Evolutionary conservation across 2,113 vertebrate genomes (phyloP).

Genomic region (Perognathus longimembris): DNA sequence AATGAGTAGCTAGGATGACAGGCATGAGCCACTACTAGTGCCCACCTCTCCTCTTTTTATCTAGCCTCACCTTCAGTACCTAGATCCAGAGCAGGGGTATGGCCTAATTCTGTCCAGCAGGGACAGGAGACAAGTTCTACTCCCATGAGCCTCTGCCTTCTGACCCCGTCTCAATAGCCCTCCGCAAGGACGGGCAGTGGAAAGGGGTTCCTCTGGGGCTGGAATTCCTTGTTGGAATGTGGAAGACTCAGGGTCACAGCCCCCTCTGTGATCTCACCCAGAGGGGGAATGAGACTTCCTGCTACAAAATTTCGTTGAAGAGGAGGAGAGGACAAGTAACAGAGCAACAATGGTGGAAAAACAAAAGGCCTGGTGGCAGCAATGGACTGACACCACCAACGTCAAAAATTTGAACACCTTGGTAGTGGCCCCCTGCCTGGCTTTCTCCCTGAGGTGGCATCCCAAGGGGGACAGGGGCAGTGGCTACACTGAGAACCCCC

Average conservation of each 20-base stretch:
- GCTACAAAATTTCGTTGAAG: constrained; percentile 31
- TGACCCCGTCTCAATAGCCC: background rate
- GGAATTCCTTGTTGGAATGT: constrained; percentile 62
- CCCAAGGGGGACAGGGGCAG: background rate
- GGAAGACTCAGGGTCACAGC: constrained; percentile 51
- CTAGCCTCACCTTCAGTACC: background rate
- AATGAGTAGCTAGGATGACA: too few relatives aligned
- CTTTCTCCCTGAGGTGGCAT: background rate
- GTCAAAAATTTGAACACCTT: background rate
- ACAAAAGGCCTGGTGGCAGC: background rate
- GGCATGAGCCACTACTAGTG: too few relatives aligned
- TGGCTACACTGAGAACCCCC: background rate
- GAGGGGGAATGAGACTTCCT: background rate
- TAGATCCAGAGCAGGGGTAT: background rate
- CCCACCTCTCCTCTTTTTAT: background rate
- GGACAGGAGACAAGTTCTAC: background rate
- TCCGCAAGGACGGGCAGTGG: background rate
- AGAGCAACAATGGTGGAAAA: background rate
- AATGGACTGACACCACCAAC: background rate
- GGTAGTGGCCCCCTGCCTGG: constrained; percentile 12
- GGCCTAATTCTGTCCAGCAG: background rate
- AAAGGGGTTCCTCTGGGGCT: background rate
- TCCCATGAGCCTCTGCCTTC: background rate
- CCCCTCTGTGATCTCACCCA: constrained; percentile 67
- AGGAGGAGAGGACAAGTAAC: background rate